Conservation (phyloP, 2,888 invertebrate species). For the Dione juno region DNA sequence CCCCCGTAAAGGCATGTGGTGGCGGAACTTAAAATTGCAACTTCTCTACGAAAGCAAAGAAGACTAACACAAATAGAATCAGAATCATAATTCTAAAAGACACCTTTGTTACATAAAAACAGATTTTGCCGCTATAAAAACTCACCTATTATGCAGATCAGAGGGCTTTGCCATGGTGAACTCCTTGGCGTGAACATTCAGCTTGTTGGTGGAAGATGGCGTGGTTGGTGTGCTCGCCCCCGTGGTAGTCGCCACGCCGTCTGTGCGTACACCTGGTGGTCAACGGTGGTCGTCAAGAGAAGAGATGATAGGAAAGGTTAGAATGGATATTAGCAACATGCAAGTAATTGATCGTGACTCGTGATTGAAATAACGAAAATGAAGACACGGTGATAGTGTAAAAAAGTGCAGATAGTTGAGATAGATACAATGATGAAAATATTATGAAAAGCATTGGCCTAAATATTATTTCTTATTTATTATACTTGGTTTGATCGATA, state of each 20-base stretch:
- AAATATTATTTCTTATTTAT: not conserved
- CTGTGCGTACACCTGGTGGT: conserved; percentile 85
- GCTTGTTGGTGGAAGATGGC: conserved; percentile 80
- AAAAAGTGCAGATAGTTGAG: conserved; percentile 8
- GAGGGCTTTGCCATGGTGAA: conserved; percentile 90
- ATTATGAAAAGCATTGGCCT: conserved; percentile 3
- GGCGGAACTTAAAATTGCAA: not conserved
- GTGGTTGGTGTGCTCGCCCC: conserved; percentile 57
- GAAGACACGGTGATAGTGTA: conserved; percentile 1
- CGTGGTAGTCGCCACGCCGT: conserved; percentile 73
- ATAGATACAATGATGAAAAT: conserved; percentile 9
- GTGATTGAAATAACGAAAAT: conserved; percentile 19
- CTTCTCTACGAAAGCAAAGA: not conserved
- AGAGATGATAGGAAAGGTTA: conserved; percentile 73
- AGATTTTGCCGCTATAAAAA: too few species aligned
- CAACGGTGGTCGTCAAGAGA: conserved; percentile 78
- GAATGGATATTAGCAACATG: conserved; percentile 41
- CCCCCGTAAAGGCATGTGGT: too few species aligned
- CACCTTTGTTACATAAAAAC: too few species aligned
- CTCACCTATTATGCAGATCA: conserved; percentile 79
- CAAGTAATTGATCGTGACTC: conserved; percentile 10
- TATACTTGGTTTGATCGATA: not conserved
- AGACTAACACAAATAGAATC: too few species aligned
- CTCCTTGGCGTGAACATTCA: conserved; percentile 95
- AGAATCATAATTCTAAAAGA: too few species aligned